Base-by-base conservation (phyloP, 1,140 invertebrate genomes). In the Adoxophyes honmai region DNA sequence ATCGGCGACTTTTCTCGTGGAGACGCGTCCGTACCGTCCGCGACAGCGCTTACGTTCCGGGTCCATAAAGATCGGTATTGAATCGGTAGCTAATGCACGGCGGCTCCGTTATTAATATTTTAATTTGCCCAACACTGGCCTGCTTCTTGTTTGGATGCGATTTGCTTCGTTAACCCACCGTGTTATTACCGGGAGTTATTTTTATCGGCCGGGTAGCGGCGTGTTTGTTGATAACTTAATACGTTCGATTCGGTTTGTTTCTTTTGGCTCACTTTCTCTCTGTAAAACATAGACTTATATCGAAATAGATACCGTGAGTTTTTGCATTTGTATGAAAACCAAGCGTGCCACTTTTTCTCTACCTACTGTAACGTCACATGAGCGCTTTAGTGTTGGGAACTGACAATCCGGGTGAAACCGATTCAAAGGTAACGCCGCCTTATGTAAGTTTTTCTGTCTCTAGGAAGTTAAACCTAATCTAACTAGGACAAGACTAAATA, bases 211-310 rank as follows among this genome's bases (percentile, higher is more conserved):
- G 21, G 42, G 16, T 33, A 21, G 16, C 16, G 42, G 42, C 18
- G 15, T 48, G 42, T 48, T 48, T 33, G 42, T 18, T 48, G 42
- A 48, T 48, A 48, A 21, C 42, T 48, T 48, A 48, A 48, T 48
- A 21, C 21, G 15, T 33, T 48, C 28, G 21, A 18, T 48, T 48
- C 28, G 16, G 42, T 48, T 48, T 28, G 2, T 28, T 2, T 28
- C 6, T 28, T 28, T 28, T 28, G 21, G 6, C 21, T 28, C 21
- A 28, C 21, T 28, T 28, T 28, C 21, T 3, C 21, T 2, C 21
- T 28, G 21, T 28, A 28, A n/a, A n/a, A n/a, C n/a, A n/a, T n/a
- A n/a, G n/a, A n/a, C n/a, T n/a, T n/a, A n/a, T n/a, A n/a, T n/a
- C n/a, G n/a, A n/a, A n/a, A n/a, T n/a, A n/a, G n/a, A n/a, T n/a